phyloP scores from a whole-genome alignment of 2,113 vertebrate species.

The Aptenodytes forsteri region DNA sequence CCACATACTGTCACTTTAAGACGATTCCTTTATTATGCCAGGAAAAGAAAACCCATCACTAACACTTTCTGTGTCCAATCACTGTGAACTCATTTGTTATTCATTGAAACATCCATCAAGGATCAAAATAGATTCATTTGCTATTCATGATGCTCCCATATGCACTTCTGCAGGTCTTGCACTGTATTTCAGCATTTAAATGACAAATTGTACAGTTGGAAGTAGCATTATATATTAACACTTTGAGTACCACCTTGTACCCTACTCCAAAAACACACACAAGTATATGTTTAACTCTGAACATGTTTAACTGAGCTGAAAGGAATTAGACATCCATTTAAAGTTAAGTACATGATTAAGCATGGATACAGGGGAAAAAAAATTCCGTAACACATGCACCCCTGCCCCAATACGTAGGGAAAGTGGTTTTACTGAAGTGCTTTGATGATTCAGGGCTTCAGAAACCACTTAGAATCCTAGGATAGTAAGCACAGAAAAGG shows the following conservation, averaged over 20 bases:
- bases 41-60: background rate
- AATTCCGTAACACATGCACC: fast-evolving
- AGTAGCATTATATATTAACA: slow-evolving; percentile 20
- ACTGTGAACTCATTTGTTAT: slow-evolving; percentile 57
- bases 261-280: background rate
- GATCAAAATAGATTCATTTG: slow-evolving; percentile 67
- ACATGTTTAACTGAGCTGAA: background rate
- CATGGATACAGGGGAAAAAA: background rate
- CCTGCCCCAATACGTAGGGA: background rate
- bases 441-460: background rate
- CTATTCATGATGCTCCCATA: slow-evolving; percentile 58
- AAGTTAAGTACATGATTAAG: background rate
- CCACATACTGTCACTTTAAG: background rate
- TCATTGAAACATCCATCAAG: slow-evolving; percentile 64
- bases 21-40: background rate
- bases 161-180: slow-evolving; percentile 41
- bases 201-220: background rate
- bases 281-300: background rate
- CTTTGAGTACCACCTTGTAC: background rate
- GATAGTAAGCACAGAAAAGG: background rate
- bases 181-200: slow-evolving; percentile 42
- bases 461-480: background rate
- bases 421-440: background rate
- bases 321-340: background rate
- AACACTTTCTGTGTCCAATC: slow-evolving; percentile 31